Conservation (phyloP, 2,113 vertebrate genomes). For the Lagopus leucura region DNA sequence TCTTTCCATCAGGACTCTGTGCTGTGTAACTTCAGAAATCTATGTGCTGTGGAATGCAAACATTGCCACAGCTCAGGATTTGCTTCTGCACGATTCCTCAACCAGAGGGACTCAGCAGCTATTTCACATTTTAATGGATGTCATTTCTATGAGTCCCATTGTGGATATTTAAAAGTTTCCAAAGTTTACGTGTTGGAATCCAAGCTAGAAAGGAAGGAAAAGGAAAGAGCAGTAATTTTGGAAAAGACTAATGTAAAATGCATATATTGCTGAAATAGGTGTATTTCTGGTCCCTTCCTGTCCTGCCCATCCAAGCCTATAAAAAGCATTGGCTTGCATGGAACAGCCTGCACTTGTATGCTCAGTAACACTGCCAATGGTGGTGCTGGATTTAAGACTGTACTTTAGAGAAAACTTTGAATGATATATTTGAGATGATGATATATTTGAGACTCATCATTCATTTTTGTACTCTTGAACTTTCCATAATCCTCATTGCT, state of each 20-base stretch:
- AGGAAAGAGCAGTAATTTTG: not conserved
- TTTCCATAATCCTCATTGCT: not conserved
- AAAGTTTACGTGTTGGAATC: not conserved
- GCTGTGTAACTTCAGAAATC: not conserved
- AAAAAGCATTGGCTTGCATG: accelerated
- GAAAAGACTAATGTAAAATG: not conserved
- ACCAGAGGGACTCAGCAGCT: accelerated
- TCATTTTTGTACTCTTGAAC: not conserved
- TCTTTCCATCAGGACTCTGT: not conserved
- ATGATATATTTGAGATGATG: not conserved
- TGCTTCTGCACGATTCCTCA: not conserved
- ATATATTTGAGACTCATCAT: not conserved
- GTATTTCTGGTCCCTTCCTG: not conserved
- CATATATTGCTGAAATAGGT: not conserved
- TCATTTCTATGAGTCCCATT: not conserved
- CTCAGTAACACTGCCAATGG: not conserved
- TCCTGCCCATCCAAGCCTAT: not conserved
- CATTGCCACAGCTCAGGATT: accelerated
- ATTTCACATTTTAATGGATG: not conserved
- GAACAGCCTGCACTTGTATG: not conserved
- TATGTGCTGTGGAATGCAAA: not conserved
- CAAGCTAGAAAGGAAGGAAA: not conserved
- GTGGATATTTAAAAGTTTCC: not conserved
- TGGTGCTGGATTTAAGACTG: not conserved
- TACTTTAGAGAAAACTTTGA: not conserved